Conservation (phyloP, 2,113 vertebrate genomes). For the Tetrax tetrax region DNA sequence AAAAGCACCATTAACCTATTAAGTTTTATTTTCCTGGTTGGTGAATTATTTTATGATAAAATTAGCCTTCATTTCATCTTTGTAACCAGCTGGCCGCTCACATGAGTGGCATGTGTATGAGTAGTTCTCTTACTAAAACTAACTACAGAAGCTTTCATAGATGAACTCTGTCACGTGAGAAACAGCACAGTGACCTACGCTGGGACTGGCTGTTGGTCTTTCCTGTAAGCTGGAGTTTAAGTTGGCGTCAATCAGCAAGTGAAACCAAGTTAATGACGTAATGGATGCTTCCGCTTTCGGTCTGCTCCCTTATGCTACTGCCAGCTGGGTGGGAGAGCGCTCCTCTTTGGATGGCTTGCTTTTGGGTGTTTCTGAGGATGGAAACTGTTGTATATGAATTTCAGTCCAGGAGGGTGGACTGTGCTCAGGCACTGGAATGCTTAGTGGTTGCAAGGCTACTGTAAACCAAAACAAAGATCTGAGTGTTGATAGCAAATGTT, state of each 20-base stretch:
- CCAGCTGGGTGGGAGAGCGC: not conserved
- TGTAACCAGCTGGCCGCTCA: not conserved
- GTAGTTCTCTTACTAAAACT: constrained; percentile 8
- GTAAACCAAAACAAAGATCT: not conserved
- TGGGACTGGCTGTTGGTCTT: not conserved
- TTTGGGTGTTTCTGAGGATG: not conserved
- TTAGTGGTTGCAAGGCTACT: not conserved
- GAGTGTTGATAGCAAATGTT: not conserved
- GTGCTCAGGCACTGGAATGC: not conserved
- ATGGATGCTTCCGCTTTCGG: not conserved
- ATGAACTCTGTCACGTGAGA: constrained; percentile 8
- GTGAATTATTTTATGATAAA: not conserved
- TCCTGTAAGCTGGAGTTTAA: not conserved
- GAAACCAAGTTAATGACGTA: not conserved
- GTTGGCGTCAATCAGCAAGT: not conserved
- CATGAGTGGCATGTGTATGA: not conserved
- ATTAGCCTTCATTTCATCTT: not conserved
- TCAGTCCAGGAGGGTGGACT: not conserved
- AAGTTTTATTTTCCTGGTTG: not conserved
- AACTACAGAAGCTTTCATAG: not conserved
- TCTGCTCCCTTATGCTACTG: accelerated
- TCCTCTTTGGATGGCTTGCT: not conserved
- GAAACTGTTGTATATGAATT: not conserved
- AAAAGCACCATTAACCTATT: not conserved
- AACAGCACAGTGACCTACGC: not conserved